Evolutionary conservation across 2,888 invertebrate species (phyloP).

Genomic region (Alentia gelatinosa): DNA sequence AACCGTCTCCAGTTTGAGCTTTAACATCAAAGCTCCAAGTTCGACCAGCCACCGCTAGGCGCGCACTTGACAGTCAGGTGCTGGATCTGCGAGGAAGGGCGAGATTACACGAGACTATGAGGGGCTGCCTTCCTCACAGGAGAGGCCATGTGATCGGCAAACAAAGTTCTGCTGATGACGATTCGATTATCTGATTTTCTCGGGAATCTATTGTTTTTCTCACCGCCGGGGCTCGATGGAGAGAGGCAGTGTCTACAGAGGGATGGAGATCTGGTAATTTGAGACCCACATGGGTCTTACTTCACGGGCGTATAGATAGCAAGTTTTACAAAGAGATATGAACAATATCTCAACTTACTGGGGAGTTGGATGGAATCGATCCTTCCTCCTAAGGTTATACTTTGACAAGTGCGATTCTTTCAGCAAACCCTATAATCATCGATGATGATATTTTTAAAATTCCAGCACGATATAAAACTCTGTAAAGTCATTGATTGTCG

Average conservation of each 20-base stretch:
- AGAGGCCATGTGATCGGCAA: neutral
- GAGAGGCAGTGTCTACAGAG: neutral
- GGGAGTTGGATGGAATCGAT: no score
- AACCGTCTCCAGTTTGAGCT: neutral
- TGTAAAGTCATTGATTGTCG: no score
- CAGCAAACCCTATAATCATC: no score
- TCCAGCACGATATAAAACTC: no score
- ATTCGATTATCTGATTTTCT: neutral
- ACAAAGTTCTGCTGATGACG: neutral
- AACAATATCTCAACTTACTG: neutral
- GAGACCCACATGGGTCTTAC: neutral
- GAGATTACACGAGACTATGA: neutral
- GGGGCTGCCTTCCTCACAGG: no score
- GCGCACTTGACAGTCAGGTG: no score
- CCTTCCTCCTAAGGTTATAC: no score
- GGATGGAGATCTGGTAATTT: neutral
- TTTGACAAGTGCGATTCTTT: no score
- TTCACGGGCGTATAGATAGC: neutral
- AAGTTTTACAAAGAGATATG: neutral
- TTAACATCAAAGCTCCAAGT: neutral
- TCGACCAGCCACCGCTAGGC: neutral
- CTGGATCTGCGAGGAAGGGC: neutral
- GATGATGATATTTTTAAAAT: no score
- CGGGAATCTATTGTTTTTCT: neutral
- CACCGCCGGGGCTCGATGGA: no score